These are phyloP conservation scores for Taphrorychus bicolor DNA, from an alignment of 2,888 invertebrate species.

Conservation along the genomic window DNA sequence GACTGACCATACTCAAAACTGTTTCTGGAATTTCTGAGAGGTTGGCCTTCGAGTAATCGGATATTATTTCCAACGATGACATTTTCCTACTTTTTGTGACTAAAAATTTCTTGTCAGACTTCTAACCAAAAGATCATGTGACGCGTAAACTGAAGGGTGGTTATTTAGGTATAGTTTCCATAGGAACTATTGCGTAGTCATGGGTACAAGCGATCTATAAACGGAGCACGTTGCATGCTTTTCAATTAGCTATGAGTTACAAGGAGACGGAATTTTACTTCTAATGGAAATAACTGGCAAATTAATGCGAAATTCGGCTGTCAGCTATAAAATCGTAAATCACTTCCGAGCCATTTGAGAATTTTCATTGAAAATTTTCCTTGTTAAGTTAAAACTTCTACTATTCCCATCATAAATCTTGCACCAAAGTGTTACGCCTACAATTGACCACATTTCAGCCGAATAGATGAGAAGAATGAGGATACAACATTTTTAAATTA, in stretches of 20 bases:
- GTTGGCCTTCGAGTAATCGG: constrained; percentile 55
- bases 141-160: constrained; percentile 3
- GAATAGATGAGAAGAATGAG: not conserved
- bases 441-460: not conserved
- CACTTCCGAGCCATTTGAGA: not conserved
- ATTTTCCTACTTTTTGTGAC: constrained; percentile 15
- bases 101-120: not conserved
- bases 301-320: constrained; percentile 7
- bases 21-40: constrained; percentile 51
- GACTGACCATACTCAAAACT: constrained; percentile 52
- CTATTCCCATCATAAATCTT: constrained; percentile 3
- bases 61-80: constrained; percentile 51
- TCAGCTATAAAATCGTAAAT: not conserved
- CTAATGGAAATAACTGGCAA: not conserved
- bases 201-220: not conserved
- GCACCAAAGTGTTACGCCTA: constrained; percentile 3
- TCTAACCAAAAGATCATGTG: not conserved
- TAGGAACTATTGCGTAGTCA: constrained; percentile 10
- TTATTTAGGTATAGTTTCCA: constrained; percentile 18
- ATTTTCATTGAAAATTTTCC: not conserved
- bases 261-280: not conserved
- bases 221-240: not conserved
- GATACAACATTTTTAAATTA: not conserved
- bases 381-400: not conserved
- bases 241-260: not conserved